phyloP scores from a whole-genome alignment of 2,113 vertebrate genomes.

The Phoxinus phoxinus region DNA sequence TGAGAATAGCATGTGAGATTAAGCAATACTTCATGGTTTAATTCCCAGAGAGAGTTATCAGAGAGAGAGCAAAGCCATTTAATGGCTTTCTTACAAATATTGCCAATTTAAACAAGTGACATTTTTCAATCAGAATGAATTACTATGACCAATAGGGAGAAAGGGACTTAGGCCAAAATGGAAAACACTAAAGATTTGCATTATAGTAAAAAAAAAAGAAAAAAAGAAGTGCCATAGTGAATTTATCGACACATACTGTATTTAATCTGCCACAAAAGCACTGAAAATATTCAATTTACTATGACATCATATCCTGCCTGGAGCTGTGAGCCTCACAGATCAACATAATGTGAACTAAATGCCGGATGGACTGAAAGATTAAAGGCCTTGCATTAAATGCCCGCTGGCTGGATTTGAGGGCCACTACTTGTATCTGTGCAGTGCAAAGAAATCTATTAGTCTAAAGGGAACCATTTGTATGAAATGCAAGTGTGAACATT shows the following conservation, averaged over 20 bases:
- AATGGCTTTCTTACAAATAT: constrained; percentile 49
- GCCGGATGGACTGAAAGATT: constrained; percentile 7
- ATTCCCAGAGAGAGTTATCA: constrained; percentile 61
- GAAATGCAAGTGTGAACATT: neutral
- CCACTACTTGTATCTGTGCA: constrained; percentile 8
- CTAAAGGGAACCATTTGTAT: neutral
- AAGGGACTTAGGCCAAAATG: neutral
- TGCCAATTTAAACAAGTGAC: constrained; percentile 45
- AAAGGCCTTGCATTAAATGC: constrained; percentile 17
- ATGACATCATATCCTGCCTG: constrained; percentile 14
- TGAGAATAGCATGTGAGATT: constrained; percentile 74
- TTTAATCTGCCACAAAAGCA: constrained; percentile 4
- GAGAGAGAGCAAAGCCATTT: constrained; percentile 35
- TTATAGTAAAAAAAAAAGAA: neutral
- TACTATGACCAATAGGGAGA: constrained; percentile 4
- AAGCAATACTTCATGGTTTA: constrained; percentile 70
- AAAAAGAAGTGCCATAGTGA: neutral
- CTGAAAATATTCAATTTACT: neutral
- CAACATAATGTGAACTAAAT: constrained; percentile 23
- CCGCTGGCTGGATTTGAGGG: neutral
- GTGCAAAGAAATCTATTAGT: constrained; percentile 6
- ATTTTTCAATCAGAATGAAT: constrained; percentile 43
- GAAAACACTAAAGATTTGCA: neutral
- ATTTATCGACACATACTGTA: neutral
- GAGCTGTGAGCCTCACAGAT: constrained; percentile 27